phyloP scores from a whole-genome alignment of 2,797 vertebrate genomes.

The Notoglanidium macrostoma region DNA sequence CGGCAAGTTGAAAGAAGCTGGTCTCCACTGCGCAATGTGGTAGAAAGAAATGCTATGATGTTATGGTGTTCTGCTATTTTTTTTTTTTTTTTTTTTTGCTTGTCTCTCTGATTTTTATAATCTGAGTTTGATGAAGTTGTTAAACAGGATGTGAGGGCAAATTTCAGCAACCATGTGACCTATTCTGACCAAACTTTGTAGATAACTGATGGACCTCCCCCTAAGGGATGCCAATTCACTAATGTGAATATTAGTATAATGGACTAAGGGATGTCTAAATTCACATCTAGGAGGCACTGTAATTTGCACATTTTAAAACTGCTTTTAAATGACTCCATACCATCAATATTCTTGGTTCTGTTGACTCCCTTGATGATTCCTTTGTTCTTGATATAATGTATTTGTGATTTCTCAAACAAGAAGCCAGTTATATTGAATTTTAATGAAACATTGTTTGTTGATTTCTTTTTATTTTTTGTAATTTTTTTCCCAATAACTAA shows the following conservation, averaged over 20 bases:
- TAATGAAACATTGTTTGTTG: background rate
- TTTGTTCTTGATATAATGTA: background rate
- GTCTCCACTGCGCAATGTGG: background rate
- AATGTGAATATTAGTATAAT: too few species aligned
- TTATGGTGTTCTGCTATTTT: background rate
- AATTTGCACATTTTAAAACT: background rate
- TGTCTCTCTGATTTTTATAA: background rate
- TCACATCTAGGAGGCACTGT: background rate
- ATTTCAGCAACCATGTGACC: background rate
- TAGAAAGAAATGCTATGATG: background rate
- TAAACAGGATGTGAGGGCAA: background rate
- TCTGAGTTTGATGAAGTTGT: background rate
- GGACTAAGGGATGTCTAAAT: background rate
- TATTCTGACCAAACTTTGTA: background rate
- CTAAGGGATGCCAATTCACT: background rate
- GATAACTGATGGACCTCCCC: background rate
- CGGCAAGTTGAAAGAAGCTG: background rate
- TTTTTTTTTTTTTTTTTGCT: too few species aligned
- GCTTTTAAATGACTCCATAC: background rate
- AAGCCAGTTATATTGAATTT: background rate
- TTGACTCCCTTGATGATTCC: background rate
- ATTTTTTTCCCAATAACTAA: background rate
- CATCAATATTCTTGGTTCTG: background rate
- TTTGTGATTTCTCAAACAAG: background rate
- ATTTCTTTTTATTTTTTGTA: background rate